phyloP scores from a whole-genome alignment of 2,888 invertebrate species.

The Arge pagana region DNA sequence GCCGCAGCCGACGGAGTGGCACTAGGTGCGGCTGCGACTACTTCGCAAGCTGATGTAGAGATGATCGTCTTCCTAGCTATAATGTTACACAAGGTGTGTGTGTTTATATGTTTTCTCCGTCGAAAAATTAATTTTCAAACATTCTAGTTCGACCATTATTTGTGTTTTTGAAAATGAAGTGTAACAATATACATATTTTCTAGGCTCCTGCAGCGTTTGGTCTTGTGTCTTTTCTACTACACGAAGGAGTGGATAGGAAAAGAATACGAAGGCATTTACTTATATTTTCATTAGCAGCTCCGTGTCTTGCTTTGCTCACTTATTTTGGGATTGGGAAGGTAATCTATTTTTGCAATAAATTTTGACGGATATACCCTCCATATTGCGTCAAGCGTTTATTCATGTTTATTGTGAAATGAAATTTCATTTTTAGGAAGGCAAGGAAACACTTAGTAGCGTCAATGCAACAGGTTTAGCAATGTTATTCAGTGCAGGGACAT shows the following conservation, averaged over 20 bases:
- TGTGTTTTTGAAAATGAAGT: not conserved
- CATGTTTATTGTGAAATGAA: slow-evolving; percentile 7
- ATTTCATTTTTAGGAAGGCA: slow-evolving; percentile 75
- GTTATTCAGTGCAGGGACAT: slow-evolving; percentile 98
- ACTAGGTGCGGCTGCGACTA: slow-evolving; percentile 96
- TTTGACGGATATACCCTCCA: not conserved
- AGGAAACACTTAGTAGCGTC: slow-evolving; percentile 84
- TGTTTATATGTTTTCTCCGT: not conserved
- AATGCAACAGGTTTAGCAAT: slow-evolving; percentile 96
- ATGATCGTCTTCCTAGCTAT: slow-evolving; percentile 98
- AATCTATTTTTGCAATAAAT: slow-evolving; percentile 29
- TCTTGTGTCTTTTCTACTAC: slow-evolving; percentile 93
- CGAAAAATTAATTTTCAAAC: not conserved
- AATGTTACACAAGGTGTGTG: slow-evolving; percentile 89
- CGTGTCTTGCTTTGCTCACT: slow-evolving; percentile 85
- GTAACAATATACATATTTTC: slow-evolving; percentile 31
- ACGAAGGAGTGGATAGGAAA: slow-evolving; percentile 90
- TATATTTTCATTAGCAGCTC: slow-evolving; percentile 92
- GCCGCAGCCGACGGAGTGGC: slow-evolving; percentile 99
- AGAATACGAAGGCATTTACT: slow-evolving; percentile 87
- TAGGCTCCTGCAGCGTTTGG: slow-evolving; percentile 98
- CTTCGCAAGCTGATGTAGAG: slow-evolving; percentile 94
- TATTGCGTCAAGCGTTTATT: slow-evolving; percentile 1
- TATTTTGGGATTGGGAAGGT: slow-evolving; percentile 88
- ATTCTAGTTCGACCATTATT: not conserved